These are phyloP conservation scores for Antechinus flavipes DNA, from an alignment of 2,113 vertebrate genomes.

Conservation along the genomic window DNA sequence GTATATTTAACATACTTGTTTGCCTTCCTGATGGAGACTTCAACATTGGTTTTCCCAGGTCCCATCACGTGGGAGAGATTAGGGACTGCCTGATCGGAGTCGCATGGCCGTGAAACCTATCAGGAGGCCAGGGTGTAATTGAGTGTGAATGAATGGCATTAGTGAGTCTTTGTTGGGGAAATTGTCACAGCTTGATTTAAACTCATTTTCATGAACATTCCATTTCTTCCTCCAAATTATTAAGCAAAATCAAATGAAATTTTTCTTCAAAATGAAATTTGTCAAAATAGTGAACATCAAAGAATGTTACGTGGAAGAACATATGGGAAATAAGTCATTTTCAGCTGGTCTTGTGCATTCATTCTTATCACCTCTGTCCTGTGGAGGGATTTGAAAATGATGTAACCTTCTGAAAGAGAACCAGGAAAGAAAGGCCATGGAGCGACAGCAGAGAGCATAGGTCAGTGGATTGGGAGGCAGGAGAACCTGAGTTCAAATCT, in stretches of 20 bases:
- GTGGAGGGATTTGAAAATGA: neutral
- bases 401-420: constrained; percentile 20
- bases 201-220: neutral
- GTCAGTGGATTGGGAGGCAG: neutral
- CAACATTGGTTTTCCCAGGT: constrained; percentile 32
- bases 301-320: constrained; percentile 8
- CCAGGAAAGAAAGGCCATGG: neutral
- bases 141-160: constrained; percentile 51
- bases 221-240: constrained; percentile 61
- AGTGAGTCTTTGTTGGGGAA: constrained; percentile 46
- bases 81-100: constrained; percentile 32
- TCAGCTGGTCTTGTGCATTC: constrained; percentile 23
- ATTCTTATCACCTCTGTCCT: neutral
- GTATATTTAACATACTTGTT: constrained; percentile 49
- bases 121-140: neutral
- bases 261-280: constrained; percentile 37
- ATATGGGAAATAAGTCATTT: constrained; percentile 29
- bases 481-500: neutral
- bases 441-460: neutral
- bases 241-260: constrained; percentile 50
- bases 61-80: constrained; percentile 29
- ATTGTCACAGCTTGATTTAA: constrained; percentile 62
- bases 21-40: constrained; percentile 33
- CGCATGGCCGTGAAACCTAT: neutral
- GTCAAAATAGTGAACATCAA: constrained; percentile 36